Percentiles rank a stretch among this genome's conserved stretches.
Conservation (phyloP, 2,113 vertebrate species). For the Equus quagga region DNA sequence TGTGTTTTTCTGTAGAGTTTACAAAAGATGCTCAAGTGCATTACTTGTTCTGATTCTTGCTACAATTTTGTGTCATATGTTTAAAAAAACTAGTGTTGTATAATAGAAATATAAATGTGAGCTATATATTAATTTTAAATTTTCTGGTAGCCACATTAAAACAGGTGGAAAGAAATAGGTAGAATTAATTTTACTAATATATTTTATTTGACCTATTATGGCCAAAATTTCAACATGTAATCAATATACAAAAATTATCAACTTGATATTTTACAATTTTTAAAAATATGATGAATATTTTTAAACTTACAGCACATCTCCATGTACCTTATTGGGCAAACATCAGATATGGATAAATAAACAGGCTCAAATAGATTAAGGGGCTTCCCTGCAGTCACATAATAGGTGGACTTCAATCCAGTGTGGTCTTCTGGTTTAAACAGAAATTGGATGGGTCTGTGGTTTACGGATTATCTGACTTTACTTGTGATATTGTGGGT, state of each 20-base stretch:
- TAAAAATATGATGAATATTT: background rate
- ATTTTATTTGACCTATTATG: constrained; percentile 4
- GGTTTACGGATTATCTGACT: background rate
- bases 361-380: background rate
- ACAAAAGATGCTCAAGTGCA: background rate
- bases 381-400: background rate
- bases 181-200: background rate
- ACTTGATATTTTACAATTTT: background rate
- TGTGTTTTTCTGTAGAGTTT: background rate
- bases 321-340: background rate
- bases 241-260: background rate
- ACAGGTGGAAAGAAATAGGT: background rate
- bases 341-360: background rate
- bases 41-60: constrained; percentile 36
- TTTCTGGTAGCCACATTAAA: background rate
- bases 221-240: constrained; percentile 11
- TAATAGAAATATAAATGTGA: constrained; percentile 41
- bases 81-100: background rate
- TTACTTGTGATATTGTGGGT: background rate
- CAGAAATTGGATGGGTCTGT: background rate
- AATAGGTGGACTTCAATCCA: background rate
- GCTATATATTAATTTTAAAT: constrained; percentile 20
- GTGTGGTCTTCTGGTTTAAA: background rate
- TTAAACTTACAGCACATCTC: background rate
- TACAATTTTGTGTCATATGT: background rate